A percentile compares a stretch with the other conserved stretches of the same genome.
These are phyloP conservation scores for Platorchestia sp. DNA, from an alignment of 1,140 invertebrate species.

Conservation along the genomic window DNA sequence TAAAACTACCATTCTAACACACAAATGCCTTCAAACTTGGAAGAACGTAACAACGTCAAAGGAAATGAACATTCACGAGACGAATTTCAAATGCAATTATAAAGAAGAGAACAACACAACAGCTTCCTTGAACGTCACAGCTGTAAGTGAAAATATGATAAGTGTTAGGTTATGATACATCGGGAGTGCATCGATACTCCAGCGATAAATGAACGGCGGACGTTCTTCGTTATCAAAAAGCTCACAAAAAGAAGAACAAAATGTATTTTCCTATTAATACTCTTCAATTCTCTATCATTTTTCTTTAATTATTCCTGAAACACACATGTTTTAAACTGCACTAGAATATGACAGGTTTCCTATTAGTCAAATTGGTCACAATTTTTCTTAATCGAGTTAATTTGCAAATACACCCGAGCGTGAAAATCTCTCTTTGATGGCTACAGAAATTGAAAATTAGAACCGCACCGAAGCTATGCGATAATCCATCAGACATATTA, in stretches of 20 bases:
- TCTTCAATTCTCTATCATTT: not conserved
- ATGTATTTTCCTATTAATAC: not conserved
- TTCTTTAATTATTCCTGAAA: not conserved
- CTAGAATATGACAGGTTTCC: not conserved
- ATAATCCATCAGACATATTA: not conserved
- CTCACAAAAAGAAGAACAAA: not conserved
- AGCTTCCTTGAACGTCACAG: not conserved
- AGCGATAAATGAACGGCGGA: not conserved
- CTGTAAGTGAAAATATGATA: not conserved
- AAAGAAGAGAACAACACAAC: not conserved
- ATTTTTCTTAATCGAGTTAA: not conserved
- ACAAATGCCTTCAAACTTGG: not conserved
- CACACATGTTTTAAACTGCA: not conserved
- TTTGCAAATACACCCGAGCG: not conserved
- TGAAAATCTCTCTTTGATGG: not conserved
- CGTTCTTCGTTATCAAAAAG: not conserved
- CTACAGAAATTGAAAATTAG: not conserved
- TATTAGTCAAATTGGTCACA: not conserved
- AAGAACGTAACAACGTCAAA: not conserved
- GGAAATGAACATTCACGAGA: not conserved
- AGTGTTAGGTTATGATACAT: not conserved
- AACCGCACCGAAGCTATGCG: not conserved
- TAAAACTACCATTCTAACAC: not conserved
- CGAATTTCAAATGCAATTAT: not conserved
- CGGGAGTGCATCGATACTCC: not conserved